Evolutionary conservation across 2,888 invertebrate genomes (phyloP).

Genomic region (Anaspis maculata): DNA sequence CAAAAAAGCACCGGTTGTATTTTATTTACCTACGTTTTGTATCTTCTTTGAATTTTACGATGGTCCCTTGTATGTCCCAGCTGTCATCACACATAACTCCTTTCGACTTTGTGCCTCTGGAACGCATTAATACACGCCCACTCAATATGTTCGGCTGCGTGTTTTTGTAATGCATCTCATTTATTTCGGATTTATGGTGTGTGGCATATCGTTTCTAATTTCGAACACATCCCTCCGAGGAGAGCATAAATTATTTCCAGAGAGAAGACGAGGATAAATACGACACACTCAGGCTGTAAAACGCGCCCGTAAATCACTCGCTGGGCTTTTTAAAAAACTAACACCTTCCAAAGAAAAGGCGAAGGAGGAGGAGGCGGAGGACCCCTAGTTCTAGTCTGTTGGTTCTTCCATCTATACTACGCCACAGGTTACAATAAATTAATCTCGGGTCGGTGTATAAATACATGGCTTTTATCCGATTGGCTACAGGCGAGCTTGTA

Average conservation of each 20-base stretch:
- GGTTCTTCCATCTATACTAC: too few relatives aligned
- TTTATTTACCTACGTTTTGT: slow-evolving; percentile 17
- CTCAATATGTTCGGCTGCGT: slow-evolving; percentile 36
- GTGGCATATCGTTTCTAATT: slow-evolving; percentile 37
- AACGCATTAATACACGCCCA: slow-evolving; percentile 39
- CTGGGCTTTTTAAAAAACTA: slow-evolving; percentile 22
- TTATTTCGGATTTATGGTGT: slow-evolving; percentile 38
- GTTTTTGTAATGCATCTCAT: slow-evolving; percentile 39
- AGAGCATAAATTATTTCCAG: slow-evolving; percentile 28
- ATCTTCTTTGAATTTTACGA: slow-evolving; percentile 32
- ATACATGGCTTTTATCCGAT: too few relatives aligned
- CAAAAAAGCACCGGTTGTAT: too few relatives aligned
- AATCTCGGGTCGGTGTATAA: too few relatives aligned
- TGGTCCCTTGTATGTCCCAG: slow-evolving; percentile 31
- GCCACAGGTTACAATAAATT: too few relatives aligned
- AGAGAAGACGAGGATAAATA: slow-evolving; percentile 27
- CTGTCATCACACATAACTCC: slow-evolving; percentile 35
- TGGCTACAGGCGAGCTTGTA: too few relatives aligned
- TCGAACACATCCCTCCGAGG: slow-evolving; percentile 29
- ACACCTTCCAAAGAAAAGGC: too few relatives aligned
- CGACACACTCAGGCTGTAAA: slow-evolving; percentile 24
- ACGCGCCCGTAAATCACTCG: slow-evolving; percentile 28
- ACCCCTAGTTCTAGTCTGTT: too few relatives aligned
- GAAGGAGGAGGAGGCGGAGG: too few relatives aligned
- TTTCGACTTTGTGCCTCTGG: slow-evolving; percentile 34